Evolutionary conservation across 2,113 vertebrate species (phyloP).

Genomic region (Saccopteryx bilineata): DNA sequence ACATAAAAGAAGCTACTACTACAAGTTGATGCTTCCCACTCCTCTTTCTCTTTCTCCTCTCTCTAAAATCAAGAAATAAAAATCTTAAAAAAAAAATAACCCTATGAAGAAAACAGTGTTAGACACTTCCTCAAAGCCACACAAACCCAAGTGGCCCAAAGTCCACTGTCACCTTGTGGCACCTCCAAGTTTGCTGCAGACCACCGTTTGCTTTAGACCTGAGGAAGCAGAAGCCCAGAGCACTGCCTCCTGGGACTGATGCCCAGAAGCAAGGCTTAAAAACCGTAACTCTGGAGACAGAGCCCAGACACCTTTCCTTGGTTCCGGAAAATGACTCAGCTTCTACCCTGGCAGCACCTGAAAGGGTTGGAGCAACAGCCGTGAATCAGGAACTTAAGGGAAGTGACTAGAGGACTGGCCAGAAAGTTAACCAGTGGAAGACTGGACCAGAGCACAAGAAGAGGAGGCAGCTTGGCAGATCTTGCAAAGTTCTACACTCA

Average conservation of each 20-base stretch:
- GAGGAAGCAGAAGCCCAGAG: not conserved
- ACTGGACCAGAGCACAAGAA: not conserved
- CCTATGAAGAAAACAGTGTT: not conserved
- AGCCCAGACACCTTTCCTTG: not conserved
- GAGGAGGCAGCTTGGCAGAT: not conserved
- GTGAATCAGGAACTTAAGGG: not conserved
- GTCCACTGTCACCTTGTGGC: not conserved
- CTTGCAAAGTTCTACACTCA: too few species aligned
- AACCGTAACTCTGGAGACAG: not conserved
- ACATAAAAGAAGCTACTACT: too few species aligned
- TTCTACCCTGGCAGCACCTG: not conserved
- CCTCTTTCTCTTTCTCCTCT: too few species aligned
- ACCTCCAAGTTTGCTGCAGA: accelerated
- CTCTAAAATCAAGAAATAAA: too few species aligned
- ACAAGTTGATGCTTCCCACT: too few species aligned
- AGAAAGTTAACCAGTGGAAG: not conserved
- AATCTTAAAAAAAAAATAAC: not conserved
- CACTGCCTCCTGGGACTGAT: not conserved
- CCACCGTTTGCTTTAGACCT: not conserved
- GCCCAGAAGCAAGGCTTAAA: not conserved
- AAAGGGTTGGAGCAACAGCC: not conserved
- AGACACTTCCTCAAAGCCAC: not conserved
- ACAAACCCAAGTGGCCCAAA: not conserved
- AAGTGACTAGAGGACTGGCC: accelerated
- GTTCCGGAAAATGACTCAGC: not conserved